Evolutionary conservation across 2,113 vertebrate genomes (phyloP), one percentile per base, ranked within the genome.

Genomic region (Oplegnathus fasciatus): DNA sequence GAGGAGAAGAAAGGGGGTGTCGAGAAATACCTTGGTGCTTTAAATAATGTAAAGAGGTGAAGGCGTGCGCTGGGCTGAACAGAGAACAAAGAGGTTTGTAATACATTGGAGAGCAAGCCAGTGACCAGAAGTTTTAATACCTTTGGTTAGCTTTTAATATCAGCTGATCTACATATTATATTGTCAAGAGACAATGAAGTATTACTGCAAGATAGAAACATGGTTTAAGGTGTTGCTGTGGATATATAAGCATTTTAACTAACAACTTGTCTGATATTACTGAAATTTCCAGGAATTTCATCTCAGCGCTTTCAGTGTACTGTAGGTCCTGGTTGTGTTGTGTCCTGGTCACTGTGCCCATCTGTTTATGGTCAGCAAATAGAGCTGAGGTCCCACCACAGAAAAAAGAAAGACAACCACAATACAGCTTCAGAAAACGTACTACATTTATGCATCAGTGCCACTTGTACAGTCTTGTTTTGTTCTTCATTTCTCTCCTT

Each of bases 31-130:
- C 55, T 81, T 32, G 15, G 64, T 80, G 85, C 75, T 86, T 77
- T 92, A 84, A 92, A 93, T 92, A 90, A 92, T 91, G 85, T 64
- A 92, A 81, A 82, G 82, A 83, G 81, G 80, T 70, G 85, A 88
- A 80, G 57, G 82, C 57, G 17, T 37, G 77, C 52, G 48, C 64
- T 13, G 54, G 77, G 67, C 83, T 66, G 77, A 88, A 34, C 57
- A 80, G 26, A 81, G 81, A 77, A 91, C 77, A 84, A 82, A 91
- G 85, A 75, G 78, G 58, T 60, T 54, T 37, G 13, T 58, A 52
- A 46, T 61, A 50, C 54, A 32, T 30, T 5, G 58, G 48, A 46
- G 71, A 62, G 57, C 13, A 20, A 60, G 30, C 20, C 67, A 55
- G 22, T 26, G 26, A 60, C 18, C 20, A 48, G 42, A 71, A 24